A percentile compares a stretch with the other conserved stretches of the same genome.
Conservation (phyloP, 35 echinoderm and acorn worm species). For the Heliocidaris tuberculata region DNA sequence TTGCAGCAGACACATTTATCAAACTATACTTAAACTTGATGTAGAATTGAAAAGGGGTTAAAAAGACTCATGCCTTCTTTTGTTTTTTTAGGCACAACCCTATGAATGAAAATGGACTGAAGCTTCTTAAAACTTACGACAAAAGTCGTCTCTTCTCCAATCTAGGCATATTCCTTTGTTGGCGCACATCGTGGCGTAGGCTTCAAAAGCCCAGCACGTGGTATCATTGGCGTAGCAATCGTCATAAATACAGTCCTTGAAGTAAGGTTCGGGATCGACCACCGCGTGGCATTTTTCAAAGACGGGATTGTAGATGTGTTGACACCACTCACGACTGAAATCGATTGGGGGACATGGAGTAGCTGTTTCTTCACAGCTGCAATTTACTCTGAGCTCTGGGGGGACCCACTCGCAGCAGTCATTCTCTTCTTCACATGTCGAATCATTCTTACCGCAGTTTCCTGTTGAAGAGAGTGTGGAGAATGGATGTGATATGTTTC, state of each 20-base stretch:
- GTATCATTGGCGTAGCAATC: conserved; percentile 52
- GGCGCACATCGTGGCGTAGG: conserved; percentile 56
- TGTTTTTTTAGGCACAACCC: too few relatives aligned
- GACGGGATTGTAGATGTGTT: conserved; percentile 47
- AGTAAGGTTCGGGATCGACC: conserved; percentile 51
- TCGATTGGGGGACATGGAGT: conserved; percentile 56
- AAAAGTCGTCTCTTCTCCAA: conserved; percentile 77
- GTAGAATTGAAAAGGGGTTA: too few relatives aligned
- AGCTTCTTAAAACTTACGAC: conserved; percentile 76
- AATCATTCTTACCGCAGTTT: conserved; percentile 69
- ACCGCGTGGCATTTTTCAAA: conserved; percentile 56
- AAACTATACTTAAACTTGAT: too few relatives aligned
- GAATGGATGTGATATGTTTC: too few relatives aligned
- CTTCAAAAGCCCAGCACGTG: conserved; percentile 59
- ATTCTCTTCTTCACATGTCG: conserved; percentile 64
- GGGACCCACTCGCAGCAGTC: conserved; percentile 75
- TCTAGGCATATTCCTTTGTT: conserved; percentile 64
- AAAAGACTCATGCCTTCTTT: too few relatives aligned
- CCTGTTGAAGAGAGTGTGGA: conserved; percentile 39
- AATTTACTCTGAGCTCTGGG: conserved; percentile 45
- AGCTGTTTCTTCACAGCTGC: conserved; percentile 54
- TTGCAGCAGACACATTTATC: too few relatives aligned
- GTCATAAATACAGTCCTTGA: conserved; percentile 61
- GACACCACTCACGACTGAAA: conserved; percentile 53
- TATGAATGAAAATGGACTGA: too few relatives aligned